These are phyloP conservation scores for Melanaphis sacchari DNA, from an alignment of 1,140 invertebrate genomes.

Conservation along the genomic window DNA sequence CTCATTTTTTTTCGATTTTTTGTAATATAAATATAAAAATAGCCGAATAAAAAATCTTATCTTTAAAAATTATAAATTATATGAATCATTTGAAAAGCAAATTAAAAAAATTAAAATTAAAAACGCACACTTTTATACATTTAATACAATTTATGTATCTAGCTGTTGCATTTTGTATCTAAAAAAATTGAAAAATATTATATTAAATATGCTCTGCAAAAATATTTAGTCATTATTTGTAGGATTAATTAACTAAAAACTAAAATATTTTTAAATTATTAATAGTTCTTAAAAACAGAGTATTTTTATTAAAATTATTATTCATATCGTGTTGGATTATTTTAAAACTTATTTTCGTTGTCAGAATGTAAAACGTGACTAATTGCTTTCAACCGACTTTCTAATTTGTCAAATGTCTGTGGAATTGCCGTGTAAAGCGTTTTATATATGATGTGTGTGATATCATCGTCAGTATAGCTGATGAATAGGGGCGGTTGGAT, in stretches of 20 bases:
- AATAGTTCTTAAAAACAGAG: not conserved
- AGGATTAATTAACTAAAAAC: not conserved
- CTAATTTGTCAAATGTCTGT: conserved; percentile 2
- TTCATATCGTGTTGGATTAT: not conserved
- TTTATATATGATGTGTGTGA: conserved; percentile 4
- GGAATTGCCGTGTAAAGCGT: not conserved
- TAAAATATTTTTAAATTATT: not conserved
- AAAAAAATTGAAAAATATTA: too few species aligned
- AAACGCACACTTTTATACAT: too few species aligned
- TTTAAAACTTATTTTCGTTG: not conserved
- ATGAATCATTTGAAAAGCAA: too few species aligned
- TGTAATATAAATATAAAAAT: too few species aligned
- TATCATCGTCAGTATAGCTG: not conserved
- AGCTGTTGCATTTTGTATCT: too few species aligned
- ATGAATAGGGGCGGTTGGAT: conserved; percentile 47
- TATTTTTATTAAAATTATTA: not conserved
- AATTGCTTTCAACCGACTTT: not conserved
- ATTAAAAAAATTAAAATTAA: too few species aligned
- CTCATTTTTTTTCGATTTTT: too few species aligned
- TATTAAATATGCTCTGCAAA: too few species aligned
- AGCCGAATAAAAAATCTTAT: too few species aligned
- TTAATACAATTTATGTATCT: too few species aligned
- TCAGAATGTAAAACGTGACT: not conserved
- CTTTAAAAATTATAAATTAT: too few species aligned
- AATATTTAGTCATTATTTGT: not conserved